phyloP scores from a whole-genome alignment of 2,797 vertebrate genomes.

The Champsocephalus gunnari region DNA sequence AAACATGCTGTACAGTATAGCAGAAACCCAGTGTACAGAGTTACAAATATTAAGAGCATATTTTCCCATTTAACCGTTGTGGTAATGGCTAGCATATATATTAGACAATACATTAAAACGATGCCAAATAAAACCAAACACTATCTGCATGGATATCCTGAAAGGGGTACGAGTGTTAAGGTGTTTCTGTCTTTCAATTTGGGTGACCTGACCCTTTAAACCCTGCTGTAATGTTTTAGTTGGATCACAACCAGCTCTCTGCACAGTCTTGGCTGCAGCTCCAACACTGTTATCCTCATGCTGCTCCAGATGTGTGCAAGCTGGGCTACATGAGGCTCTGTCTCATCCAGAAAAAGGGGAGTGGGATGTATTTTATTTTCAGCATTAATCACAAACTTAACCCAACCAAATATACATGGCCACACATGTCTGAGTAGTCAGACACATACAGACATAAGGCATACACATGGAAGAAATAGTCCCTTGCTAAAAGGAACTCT shows the following conservation, averaged over 20 bases:
- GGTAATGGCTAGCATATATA: not conserved
- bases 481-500: not conserved
- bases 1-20: not conserved
- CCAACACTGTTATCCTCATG: constrained; percentile 34
- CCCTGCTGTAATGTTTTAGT: not conserved
- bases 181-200: not conserved
- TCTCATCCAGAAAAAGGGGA: constrained; percentile 51
- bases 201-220: constrained; percentile 21
- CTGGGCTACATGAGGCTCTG: constrained; percentile 56
- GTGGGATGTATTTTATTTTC: constrained; percentile 4
- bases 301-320: constrained; percentile 72
- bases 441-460: constrained; percentile 17
- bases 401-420: constrained; percentile 35
- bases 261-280: constrained; percentile 34
- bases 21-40: not conserved
- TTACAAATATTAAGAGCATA: not conserved
- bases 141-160: not conserved
- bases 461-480: not conserved
- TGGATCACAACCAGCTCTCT: constrained; percentile 27
- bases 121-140: not conserved
- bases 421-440: constrained; percentile 29
- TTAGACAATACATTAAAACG: not conserved
- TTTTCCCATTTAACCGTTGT: not conserved
- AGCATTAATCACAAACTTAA: constrained; percentile 47
- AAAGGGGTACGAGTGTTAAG: not conserved